These are phyloP conservation scores for Tokudaia muenninki DNA, from an alignment of 2,797 vertebrate genomes.

Conservation along the genomic window DNA sequence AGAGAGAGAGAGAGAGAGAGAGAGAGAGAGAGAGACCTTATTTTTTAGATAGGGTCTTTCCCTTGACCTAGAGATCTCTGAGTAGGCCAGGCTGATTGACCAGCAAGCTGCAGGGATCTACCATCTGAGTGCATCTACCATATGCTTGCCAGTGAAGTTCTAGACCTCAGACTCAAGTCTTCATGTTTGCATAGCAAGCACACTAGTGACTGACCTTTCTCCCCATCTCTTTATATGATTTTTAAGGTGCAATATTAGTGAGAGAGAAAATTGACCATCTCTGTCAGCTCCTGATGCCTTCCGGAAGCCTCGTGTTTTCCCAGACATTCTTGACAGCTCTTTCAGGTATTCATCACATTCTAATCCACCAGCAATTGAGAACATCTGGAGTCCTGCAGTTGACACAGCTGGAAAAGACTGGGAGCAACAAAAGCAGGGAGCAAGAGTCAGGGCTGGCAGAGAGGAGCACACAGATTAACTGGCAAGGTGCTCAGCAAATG, in stretches of 20 bases:
- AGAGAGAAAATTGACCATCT: background rate
- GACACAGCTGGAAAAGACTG: conserved; percentile 45
- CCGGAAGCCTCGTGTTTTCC: background rate
- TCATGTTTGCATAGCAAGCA: no score
- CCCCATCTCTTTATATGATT: background rate
- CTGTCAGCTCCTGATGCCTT: background rate
- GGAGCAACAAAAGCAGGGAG: conserved; percentile 40
- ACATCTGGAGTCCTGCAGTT: background rate
- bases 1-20: no score
- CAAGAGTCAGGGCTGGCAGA: conserved; percentile 11
- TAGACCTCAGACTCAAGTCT: no score
- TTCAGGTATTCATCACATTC: background rate
- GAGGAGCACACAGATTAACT: conserved; percentile 28
- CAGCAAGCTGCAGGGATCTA: background rate
- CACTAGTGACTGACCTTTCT: background rate
- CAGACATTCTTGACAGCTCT: background rate
- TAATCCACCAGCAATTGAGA: background rate
- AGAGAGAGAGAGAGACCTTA: background rate
- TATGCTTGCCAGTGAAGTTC: background rate
- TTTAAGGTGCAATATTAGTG: background rate
- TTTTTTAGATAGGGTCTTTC: background rate
- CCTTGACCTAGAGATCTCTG: background rate
- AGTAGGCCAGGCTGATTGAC: background rate
- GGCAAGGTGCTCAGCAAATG: background rate
- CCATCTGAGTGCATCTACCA: background rate